Conservation (phyloP, 1,140 invertebrate species). For the Eciton burchellii region DNA sequence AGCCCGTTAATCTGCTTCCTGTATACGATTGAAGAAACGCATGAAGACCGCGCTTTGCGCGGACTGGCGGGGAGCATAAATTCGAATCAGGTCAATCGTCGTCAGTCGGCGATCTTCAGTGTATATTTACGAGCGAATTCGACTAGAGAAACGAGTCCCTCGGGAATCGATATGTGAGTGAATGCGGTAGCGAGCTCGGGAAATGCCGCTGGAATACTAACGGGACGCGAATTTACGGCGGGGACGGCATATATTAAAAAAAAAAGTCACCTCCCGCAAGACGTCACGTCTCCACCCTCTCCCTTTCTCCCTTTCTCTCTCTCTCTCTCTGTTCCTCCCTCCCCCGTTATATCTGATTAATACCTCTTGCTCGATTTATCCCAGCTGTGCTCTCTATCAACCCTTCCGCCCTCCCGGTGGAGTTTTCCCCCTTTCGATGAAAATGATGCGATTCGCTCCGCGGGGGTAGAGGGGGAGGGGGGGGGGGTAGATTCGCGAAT, state of each 20-base stretch:
- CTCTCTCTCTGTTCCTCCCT: not conserved
- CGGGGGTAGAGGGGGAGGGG: too few species aligned
- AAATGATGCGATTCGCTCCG: not conserved
- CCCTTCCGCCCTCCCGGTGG: not conserved
- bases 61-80: too few species aligned
- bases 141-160: constrained; percentile 59
- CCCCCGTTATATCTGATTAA: not conserved
- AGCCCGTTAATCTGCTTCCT: too few species aligned
- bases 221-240: constrained; percentile 37
- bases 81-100: constrained; percentile 52
- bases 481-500: not conserved
- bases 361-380: constrained; percentile 1
- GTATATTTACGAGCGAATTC: constrained; percentile 64
- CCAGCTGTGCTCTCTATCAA: not conserved
- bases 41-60: too few species aligned
- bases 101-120: constrained; percentile 45
- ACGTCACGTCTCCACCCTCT: not conserved
- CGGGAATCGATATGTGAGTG: constrained; percentile 51
- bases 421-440: not conserved
- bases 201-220: constrained; percentile 55
- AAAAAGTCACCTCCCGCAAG: not conserved
- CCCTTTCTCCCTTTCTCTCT: not conserved
- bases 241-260: not conserved
- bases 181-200: constrained; percentile 40
- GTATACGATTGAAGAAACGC: too few species aligned